These are phyloP conservation scores for Poecilia velifera DNA, from an alignment of 2,797 vertebrate species.

Conservation along the genomic window DNA sequence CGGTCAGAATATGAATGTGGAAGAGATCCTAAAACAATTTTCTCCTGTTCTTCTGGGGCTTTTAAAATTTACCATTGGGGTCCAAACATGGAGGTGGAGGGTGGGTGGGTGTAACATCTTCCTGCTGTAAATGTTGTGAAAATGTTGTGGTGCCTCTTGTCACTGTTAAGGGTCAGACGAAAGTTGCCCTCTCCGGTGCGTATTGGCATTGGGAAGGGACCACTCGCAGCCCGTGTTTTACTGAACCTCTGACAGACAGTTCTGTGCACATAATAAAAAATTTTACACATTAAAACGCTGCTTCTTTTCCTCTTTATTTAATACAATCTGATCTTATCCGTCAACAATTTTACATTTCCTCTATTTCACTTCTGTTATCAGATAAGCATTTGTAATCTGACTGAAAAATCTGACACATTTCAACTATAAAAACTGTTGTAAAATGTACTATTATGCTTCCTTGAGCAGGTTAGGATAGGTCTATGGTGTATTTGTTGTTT, in stretches of 20 bases:
- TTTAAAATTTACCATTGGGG: slow-evolving; percentile 47
- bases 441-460: not conserved
- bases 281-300: slow-evolving; percentile 77
- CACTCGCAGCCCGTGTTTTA: slow-evolving; percentile 74
- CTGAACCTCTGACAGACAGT: slow-evolving; percentile 76
- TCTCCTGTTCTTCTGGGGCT: slow-evolving; percentile 59
- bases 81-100: slow-evolving; percentile 13
- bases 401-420: not conserved
- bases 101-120: slow-evolving; percentile 54
- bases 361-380: slow-evolving; percentile 11
- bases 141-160: slow-evolving; percentile 81
- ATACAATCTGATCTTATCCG: not conserved
- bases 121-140: slow-evolving; percentile 82
- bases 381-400: slow-evolving; percentile 1
- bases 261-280: slow-evolving; percentile 87
- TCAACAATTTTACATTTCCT: not conserved
- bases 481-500: too few relatives aligned
- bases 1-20: slow-evolving; percentile 73
- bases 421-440: not conserved
- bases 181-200: slow-evolving; percentile 60
- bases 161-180: slow-evolving; percentile 67
- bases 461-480: too few relatives aligned
- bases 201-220: slow-evolving; percentile 62
- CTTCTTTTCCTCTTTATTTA: slow-evolving; percentile 1
- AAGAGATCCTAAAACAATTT: slow-evolving; percentile 57